Percentiles rank a stretch among this genome's conserved stretches.
Conservation (phyloP, 2,797 vertebrate genomes). For the Simalia tracyae region DNA sequence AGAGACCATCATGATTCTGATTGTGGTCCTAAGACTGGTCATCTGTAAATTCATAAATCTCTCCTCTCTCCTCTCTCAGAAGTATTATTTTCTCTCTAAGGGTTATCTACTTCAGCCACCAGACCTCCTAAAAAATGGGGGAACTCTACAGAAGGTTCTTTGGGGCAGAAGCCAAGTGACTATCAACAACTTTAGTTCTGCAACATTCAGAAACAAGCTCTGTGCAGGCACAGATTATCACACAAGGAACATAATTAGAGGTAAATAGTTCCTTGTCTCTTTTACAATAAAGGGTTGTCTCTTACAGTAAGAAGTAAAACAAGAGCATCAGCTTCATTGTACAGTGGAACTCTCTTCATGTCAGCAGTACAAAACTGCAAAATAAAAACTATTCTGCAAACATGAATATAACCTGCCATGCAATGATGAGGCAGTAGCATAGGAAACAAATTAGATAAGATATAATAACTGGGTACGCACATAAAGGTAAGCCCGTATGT, state of each 20-base stretch:
- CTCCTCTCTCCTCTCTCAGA: background rate
- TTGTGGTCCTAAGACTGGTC: background rate
- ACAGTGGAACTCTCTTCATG: background rate
- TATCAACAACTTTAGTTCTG: background rate
- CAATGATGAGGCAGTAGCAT: background rate
- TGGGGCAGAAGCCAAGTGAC: background rate
- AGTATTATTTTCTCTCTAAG: background rate
- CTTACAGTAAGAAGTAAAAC: background rate
- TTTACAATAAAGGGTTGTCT: background rate
- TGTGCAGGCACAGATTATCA: background rate
- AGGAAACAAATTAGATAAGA: background rate
- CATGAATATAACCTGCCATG: background rate
- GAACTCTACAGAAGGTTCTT: background rate
- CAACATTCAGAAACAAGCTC: background rate
- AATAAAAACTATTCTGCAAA: background rate
- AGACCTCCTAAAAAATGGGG: background rate
- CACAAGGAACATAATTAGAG: background rate
- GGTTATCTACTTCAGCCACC: background rate
- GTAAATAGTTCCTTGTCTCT: background rate
- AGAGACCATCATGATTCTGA: background rate
- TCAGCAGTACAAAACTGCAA: background rate
- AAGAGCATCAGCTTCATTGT: background rate
- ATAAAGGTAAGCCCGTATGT: background rate
- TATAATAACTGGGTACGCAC: background rate
- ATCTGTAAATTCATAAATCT: background rate